phyloP scores from a whole-genome alignment of 2,797 vertebrate genomes.

The Potorous gilbertii region DNA sequence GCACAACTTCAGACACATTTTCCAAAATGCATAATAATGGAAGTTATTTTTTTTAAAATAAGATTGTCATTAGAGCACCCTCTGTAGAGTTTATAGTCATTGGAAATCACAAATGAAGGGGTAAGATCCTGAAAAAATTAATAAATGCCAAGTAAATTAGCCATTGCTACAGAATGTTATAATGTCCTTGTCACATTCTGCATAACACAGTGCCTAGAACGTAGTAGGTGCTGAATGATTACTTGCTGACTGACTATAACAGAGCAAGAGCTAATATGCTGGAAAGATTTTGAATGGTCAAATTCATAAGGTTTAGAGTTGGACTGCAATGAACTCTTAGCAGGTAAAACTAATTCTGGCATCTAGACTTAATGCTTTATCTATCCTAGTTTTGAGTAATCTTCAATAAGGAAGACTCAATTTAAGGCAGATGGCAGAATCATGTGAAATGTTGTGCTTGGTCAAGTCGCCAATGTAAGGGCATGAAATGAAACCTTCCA shows the following conservation, averaged over 20 bases:
- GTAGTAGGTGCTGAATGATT: not conserved
- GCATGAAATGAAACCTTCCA: conserved; percentile 50
- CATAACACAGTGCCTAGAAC: not conserved
- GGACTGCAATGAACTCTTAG: conserved; percentile 47
- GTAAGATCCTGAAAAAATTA: conserved; percentile 42
- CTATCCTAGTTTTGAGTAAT: conserved; percentile 57
- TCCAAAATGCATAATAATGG: conserved; percentile 52
- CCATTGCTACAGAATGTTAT: not conserved
- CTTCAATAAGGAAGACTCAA: conserved; percentile 47
- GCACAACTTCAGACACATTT: conserved; percentile 64
- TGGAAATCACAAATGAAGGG: conserved; percentile 51
- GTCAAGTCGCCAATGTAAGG: conserved; percentile 63
- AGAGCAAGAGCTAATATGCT: conserved; percentile 46
- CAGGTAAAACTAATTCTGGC: conserved; percentile 62
- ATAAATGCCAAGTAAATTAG: conserved; percentile 38
- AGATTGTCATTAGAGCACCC: conserved; percentile 38
- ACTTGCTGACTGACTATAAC: not conserved
- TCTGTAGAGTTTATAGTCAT: conserved; percentile 59
- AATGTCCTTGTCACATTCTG: not conserved
- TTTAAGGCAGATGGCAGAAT: conserved; percentile 65
- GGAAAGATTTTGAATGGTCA: not conserved
- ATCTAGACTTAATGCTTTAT: conserved; percentile 59
- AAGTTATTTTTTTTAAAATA: conserved; percentile 65
- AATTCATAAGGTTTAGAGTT: conserved; percentile 51
- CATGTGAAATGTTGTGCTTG: conserved; percentile 62